Conservation (phyloP, 23 tunicate genomes). For the Botrylloides violaceus region DNA sequence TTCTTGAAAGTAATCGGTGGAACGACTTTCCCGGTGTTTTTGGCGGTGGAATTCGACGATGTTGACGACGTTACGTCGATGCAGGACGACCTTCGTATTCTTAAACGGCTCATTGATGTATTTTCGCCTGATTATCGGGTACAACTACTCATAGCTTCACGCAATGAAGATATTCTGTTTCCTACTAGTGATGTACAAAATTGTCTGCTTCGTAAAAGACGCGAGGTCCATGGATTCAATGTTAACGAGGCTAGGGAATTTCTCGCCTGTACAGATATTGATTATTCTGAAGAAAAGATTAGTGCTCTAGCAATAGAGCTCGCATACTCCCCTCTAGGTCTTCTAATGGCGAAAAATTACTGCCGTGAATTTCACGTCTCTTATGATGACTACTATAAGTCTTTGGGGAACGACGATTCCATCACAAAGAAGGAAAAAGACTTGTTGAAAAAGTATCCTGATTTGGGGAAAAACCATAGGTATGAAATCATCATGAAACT, state of each 20-base stretch:
- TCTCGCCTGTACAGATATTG: not conserved
- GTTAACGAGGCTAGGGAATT: slow-evolving; percentile 5
- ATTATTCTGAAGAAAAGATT: not conserved
- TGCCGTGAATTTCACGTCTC: not conserved
- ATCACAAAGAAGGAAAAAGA: slow-evolving; percentile 6
- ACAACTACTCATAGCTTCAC: not conserved
- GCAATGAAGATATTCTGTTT: not conserved
- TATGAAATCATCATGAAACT: slow-evolving; percentile 11
- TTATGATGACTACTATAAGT: not conserved
- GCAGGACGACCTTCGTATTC: not conserved
- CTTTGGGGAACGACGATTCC: not conserved
- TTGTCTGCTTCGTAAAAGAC: not conserved
- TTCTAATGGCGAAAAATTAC: not conserved
- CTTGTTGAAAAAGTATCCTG: slow-evolving; percentile 2
- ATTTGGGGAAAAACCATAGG: slow-evolving; percentile 5
- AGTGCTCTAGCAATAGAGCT: not conserved
- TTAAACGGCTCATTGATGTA: not conserved
- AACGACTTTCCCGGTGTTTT: not conserved
- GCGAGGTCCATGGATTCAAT: not conserved
- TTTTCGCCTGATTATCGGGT: not conserved
- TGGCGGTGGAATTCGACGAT: not conserved
- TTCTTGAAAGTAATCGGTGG: not conserved
- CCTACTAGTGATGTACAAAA: not conserved
- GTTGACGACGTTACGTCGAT: not conserved
- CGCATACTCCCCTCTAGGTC: slow-evolving; percentile 21